phyloP scores from a whole-genome alignment of 2,797 vertebrate species.

The Macroramphosus scolopax region DNA sequence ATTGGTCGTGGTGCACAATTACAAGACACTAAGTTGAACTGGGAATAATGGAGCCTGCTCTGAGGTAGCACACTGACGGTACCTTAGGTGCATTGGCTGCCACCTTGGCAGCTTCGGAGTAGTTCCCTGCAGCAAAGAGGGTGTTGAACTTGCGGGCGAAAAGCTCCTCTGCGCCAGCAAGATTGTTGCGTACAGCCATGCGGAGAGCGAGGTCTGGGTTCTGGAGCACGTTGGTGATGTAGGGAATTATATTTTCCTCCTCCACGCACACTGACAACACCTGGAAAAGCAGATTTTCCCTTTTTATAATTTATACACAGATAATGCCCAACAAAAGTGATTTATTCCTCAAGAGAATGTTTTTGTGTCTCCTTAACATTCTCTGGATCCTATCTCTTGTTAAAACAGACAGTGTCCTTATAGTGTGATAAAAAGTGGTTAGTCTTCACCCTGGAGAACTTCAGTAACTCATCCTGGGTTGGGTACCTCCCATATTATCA shows the following conservation, averaged over 20 bases:
- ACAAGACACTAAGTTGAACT: not conserved
- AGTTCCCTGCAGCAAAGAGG: slow-evolving; percentile 95
- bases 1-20: not conserved
- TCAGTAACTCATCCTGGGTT: too few species aligned
- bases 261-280: slow-evolving; percentile 96
- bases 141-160: slow-evolving; percentile 99
- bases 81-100: slow-evolving; percentile 94
- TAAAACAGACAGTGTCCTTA: not conserved
- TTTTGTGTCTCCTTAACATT: not conserved
- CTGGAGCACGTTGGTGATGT: slow-evolving; percentile 98
- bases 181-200: slow-evolving; percentile 98
- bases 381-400: not conserved
- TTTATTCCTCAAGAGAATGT: not conserved
- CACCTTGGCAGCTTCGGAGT: slow-evolving; percentile 97
- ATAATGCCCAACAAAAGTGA: not conserved
- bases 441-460: not conserved
- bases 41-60: too few species aligned
- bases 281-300: slow-evolving; percentile 64
- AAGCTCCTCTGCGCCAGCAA: slow-evolving; percentile 96
- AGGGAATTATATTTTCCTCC: slow-evolving; percentile 95
- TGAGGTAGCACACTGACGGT: slow-evolving; percentile 45
- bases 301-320: slow-evolving; percentile 1
- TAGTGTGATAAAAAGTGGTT: not conserved
- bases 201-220: slow-evolving; percentile 96
- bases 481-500: too few species aligned